phyloP scores from a whole-genome alignment of 2,888 invertebrate species.

The Panzeria rudis region DNA sequence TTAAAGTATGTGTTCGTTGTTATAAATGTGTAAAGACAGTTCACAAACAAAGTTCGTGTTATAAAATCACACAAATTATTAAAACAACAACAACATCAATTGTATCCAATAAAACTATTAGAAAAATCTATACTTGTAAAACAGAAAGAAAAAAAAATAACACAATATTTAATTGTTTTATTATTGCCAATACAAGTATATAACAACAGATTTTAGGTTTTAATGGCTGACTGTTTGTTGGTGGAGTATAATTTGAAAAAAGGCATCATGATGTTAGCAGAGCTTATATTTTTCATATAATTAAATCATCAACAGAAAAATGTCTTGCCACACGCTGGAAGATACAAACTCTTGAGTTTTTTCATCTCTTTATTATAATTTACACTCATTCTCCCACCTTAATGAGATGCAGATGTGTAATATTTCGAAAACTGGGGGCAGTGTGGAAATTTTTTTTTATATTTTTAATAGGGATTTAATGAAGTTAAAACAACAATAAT shows the following conservation, averaged over 20 bases:
- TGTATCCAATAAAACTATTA: conserved; percentile 19
- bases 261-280: neutral
- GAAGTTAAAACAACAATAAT: neutral
- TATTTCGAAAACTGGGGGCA: neutral
- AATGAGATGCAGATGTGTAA: conserved; percentile 13
- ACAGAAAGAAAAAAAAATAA: neutral
- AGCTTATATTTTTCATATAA: neutral
- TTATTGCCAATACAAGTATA: conserved; percentile 5
- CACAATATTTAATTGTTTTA: conserved; percentile 47
- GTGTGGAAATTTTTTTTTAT: conserved; percentile 1
- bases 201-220: conserved; percentile 3
- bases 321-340: neutral
- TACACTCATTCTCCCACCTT: neutral
- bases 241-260: neutral
- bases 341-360: neutral
- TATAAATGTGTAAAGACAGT: neutral
- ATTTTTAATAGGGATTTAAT: neutral
- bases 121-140: conserved; percentile 20
- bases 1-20: neutral
- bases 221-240: neutral
- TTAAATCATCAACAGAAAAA: conserved; percentile 8
- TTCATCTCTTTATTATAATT: neutral
- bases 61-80: conserved; percentile 38
- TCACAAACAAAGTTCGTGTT: conserved; percentile 30
- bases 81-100: conserved; percentile 7